Conservation (phyloP, 2,888 invertebrate species). For the Aricia artaxerxes region DNA sequence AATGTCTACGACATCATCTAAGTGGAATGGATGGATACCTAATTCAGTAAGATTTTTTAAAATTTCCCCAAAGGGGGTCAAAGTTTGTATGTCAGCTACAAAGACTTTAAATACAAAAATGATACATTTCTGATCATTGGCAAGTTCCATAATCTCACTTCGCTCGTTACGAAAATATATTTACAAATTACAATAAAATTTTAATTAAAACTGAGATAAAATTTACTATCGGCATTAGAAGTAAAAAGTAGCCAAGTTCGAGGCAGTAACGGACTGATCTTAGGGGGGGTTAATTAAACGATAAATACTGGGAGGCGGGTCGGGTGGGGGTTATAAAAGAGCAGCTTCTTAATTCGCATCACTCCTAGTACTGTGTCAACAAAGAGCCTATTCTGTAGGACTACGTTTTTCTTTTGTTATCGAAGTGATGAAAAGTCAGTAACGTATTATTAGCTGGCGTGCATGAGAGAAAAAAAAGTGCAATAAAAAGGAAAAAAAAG, state of each 20-base stretch:
- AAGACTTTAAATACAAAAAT: too few species aligned
- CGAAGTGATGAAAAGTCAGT: too few species aligned
- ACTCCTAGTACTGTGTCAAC: slow-evolving; percentile 77
- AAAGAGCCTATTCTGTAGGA: slow-evolving; percentile 52
- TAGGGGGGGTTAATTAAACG: slow-evolving; percentile 71
- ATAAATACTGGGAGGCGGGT: slow-evolving; percentile 66
- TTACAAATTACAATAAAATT: slow-evolving; percentile 9
- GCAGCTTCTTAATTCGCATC: slow-evolving; percentile 77
- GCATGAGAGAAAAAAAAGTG: too few species aligned
- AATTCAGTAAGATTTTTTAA: too few species aligned
- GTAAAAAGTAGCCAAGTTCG: slow-evolving; percentile 52
- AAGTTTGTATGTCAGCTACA: too few species aligned
- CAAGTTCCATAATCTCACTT: background rate
- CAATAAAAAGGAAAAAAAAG: too few species aligned
- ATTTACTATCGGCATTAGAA: slow-evolving; percentile 52
- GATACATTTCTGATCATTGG: too few species aligned
- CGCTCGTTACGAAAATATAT: background rate
- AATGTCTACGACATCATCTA: too few species aligned
- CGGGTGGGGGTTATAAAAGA: slow-evolving; percentile 65
- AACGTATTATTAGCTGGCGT: too few species aligned
- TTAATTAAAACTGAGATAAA: slow-evolving; percentile 7
- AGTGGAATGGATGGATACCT: too few species aligned
- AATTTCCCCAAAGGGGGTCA: too few species aligned
- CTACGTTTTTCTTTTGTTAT: background rate
- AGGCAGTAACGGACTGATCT: slow-evolving; percentile 48